Base-by-base conservation (phyloP, 2,888 invertebrate genomes). In the Erynnis tages region DNA sequence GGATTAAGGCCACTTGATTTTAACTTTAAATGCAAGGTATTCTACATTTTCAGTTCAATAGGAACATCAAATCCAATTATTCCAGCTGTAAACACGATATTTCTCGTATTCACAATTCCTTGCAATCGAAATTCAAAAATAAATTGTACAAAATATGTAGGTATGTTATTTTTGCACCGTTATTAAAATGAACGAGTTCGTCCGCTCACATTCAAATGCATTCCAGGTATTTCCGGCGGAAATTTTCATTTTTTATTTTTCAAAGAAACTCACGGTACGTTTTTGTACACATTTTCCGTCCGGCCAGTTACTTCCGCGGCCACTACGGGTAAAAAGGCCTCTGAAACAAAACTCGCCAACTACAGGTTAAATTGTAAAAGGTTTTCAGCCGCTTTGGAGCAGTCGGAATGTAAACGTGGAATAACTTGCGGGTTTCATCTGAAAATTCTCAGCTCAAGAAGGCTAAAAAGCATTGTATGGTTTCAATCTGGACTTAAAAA, bases 311-410 rank as follows among this genome's bases (percentile, higher is more conserved):
- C 37, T 47, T 47, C 14, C n/a, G 35, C 37, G 14, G 38, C 47
- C 38, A 30, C 38, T 47, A 5, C 14, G 11, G 11, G 46, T 10
- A 41, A 41, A 44, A 38, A 47, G 37, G 7, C 17, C 37, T 46
- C 29, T 37, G 29, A 29, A 47, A 47, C 47, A 47, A 37, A 47
- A 38, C 29, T 17, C 47, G 30, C 47, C 38, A 47, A 47, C 47
- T 47, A 47, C 47, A 38, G 47, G 38, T 38, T 38, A 48, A 48
- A 48, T 38, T 48, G 38, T 38, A 38, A 48, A 48, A 38, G 30
- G 38, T 30, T 25, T 29, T 30, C 10, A 37, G 17, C 32, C 47
- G 16, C 25, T 46, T 47, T 37, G n/a, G 37, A 47, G 19, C 37
- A 37, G 47, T 29, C 34, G 29, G 19, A 29, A 35, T n/a, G 27